Base-by-base conservation (phyloP, 2,888 invertebrate genomes). In the Polietes domitor region DNA sequence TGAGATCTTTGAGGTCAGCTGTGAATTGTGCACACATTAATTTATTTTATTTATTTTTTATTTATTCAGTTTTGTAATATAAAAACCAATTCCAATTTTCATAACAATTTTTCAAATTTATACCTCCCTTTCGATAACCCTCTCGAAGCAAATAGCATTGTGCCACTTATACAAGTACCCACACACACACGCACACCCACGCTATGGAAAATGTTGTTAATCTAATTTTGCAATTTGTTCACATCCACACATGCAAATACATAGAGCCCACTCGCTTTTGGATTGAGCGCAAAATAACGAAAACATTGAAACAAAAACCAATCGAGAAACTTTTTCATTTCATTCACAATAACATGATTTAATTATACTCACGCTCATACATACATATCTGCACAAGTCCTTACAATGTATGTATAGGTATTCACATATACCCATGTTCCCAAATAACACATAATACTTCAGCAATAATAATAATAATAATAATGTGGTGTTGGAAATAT, bases 241-340 rank as follows among this genome's bases (percentile, higher is more conserved):
- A 47, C n/a, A n/a, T n/a, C n/a, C n/a, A 47, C 47, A 47, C 41
- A 10, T 10, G 15, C 41, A 41, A 41, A 41, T 32, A 32, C 41
- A 41, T 41, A 12, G 6, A 32, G 4, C 47, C 15, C 47, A 47
- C 47, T n/a, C 47, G 2, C 47, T 12, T n/a, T 0, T 7, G n/a
- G 3, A 4, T 47, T 47, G n/a, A n/a, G 12, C 12, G n/a, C 9
- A 47, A 47, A 47, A 47, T 47, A 47, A 47, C 3, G 47, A 47
- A 47, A 47, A 47, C 47, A 47, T 47, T 47, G 47, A 47, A 47
- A 47, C 47, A 47, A 47, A 47, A 47, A 37, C 37, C 47, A 47
- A 47, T 47, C 47, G n/a, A 47, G 47, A 47, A 47, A 15, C n/a
- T 47, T 47, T n/a, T 47, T 47, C 47, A n/a, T 47, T 47, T 47